Evolutionary conservation across 2,888 invertebrate genomes (phyloP).

Genomic region (Timema podura): DNA sequence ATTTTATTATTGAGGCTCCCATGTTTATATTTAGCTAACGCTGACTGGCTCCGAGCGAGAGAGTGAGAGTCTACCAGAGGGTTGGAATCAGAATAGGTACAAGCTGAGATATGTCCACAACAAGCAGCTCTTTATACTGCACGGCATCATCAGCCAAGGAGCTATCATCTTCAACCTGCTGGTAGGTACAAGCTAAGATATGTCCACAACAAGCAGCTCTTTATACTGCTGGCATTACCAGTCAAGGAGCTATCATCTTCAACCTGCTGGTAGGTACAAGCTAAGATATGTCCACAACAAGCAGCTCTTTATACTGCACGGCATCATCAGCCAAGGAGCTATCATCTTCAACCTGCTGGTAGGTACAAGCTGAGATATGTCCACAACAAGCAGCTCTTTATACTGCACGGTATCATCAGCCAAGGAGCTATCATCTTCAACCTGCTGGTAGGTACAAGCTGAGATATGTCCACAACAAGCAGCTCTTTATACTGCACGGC

Average conservation of each 20-base stretch:
- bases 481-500: no score
- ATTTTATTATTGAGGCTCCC: no score
- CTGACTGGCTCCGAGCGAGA: constrained; percentile 52
- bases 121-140: constrained; percentile 61
- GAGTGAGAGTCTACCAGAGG: constrained; percentile 67
- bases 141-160: constrained; percentile 57
- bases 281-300: no score
- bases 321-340: no score
- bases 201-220: no score
- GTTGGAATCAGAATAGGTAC: constrained; percentile 72
- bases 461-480: no score
- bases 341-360: no score
- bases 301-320: no score
- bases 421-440: constrained; percentile 62
- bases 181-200: constrained; percentile 51
- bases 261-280: no score
- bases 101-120: constrained; percentile 67
- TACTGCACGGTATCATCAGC: constrained; percentile 58
- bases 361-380: constrained; percentile 70
- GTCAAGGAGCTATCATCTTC: no score
- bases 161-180: constrained; percentile 62
- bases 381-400: constrained; percentile 60
- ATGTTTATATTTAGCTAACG: constrained; percentile 16
- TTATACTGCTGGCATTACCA: no score
- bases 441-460: constrained; percentile 55